Base-by-base conservation (phyloP, 2,113 vertebrate genomes). In the Orthochromis malagaraziensis region DNA sequence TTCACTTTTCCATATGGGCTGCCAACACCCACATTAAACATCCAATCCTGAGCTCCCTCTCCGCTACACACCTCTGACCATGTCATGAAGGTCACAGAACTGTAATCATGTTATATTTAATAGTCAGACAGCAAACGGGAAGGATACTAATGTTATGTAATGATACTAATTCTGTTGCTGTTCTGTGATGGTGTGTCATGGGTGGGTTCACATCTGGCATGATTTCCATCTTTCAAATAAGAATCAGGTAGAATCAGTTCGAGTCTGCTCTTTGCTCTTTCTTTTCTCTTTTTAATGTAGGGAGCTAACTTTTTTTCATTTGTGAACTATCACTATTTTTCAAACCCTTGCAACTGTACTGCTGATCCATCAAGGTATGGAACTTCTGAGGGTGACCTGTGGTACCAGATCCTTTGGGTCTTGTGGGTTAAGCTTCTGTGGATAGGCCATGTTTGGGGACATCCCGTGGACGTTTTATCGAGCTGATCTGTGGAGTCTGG, bases 21-120 rank as follows among this genome's bases (percentile, higher is more conserved):
- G 80, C 47, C 84, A 87, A 88, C 92, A 79, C 79, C 79, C 85
- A 86, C 33, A 63, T 53, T 68, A 58, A 83, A 3, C 89, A 81
- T 45, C 91, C 94, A 93, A 94, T 91, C 82, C 31, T 7, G 14
- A 49, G 85, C 86, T 63, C n/a, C 4, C 3, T 16, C 26, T 83
- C 26, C 1, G 2, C 49, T 13, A 12, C 81, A 84, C 85, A 55
- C 84, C 82, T 81, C 79, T 1, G n/a, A 53, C 33, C 33, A 40
- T 3, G 7, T 42, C 24, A n/a, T 65, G 79, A 84, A 94, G 88
- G 84, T 85, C 88, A 84, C 10, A 83, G 42, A 10, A 38, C 11
- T 16, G 85, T 17, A 19, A 33, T 45, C 13, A 12, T 77, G 11
- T 26, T 58, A 58, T 16, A 54, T 54, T 70, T 53, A 51, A n/a